phyloP scores from a whole-genome alignment of 1,140 invertebrate genomes.

The Drosophila ambigua region DNA sequence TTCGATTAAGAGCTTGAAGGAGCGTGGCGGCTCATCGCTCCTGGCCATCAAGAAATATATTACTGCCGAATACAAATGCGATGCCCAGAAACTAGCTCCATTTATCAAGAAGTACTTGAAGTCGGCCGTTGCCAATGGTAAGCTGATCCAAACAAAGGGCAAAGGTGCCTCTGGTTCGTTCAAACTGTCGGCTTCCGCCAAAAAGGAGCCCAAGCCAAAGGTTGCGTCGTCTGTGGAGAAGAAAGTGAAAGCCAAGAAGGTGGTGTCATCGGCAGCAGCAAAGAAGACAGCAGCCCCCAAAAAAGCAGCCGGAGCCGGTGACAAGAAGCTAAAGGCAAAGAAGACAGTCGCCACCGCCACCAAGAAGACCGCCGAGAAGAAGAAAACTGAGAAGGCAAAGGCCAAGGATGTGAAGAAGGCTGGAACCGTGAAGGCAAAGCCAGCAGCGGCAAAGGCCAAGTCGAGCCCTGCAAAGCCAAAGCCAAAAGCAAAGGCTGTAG shows the following conservation, averaged over 20 bases:
- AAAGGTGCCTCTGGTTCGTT: constrained; percentile 87
- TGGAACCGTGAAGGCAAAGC: constrained; percentile 28
- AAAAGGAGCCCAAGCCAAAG: constrained; percentile 57
- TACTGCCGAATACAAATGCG: constrained; percentile 85
- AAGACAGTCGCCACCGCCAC: constrained; percentile 39
- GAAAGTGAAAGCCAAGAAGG: constrained; percentile 28
- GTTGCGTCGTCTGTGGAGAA: constrained; percentile 25
- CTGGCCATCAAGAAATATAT: constrained; percentile 88
- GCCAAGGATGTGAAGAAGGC: constrained; percentile 38
- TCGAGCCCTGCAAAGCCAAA: constrained; percentile 26
- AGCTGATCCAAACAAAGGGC: constrained; percentile 86
- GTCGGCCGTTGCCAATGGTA: constrained; percentile 85
- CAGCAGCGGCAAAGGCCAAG: constrained; percentile 33
- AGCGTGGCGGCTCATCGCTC: constrained; percentile 86
- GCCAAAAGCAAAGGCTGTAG: constrained; percentile 14
- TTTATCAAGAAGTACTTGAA: constrained; percentile 87
- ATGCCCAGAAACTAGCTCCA: constrained; percentile 86
- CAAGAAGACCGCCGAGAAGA: constrained; percentile 50
- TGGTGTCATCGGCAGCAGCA: not conserved
- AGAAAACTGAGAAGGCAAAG: constrained; percentile 44
- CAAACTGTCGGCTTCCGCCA: constrained; percentile 84
- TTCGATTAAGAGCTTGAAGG: constrained; percentile 85
- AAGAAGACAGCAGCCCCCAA: constrained; percentile 21
- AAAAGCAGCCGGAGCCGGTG: constrained; percentile 61
- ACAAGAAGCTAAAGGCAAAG: constrained; percentile 38